These are phyloP conservation scores for Typhlichthys subterraneus DNA, from an alignment of 2,797 vertebrate species.

Conservation along the genomic window DNA sequence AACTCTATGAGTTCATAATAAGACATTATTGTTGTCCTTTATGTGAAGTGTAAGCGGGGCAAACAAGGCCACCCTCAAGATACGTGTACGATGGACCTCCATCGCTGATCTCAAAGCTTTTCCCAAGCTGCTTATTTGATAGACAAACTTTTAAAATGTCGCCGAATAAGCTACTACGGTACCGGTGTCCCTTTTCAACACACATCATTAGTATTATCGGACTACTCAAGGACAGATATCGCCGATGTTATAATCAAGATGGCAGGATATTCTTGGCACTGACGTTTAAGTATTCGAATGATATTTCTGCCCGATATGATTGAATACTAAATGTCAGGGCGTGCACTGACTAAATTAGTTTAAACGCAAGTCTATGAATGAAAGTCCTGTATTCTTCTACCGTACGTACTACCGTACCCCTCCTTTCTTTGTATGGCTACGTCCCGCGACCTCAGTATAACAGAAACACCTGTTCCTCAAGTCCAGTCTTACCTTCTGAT, in stretches of 20 bases:
- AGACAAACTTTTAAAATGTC: background rate
- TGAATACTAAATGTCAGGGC: no score
- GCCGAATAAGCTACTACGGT: no score
- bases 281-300: background rate
- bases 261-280: background rate
- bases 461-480: conserved; percentile 59
- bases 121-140: background rate
- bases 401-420: conserved; percentile 19
- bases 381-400: conserved; percentile 30
- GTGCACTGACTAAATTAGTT: background rate
- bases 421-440: conserved; percentile 71
- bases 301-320: no score
- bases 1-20: conserved; percentile 38
- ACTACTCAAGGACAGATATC: conserved; percentile 14
- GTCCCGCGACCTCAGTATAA: conserved; percentile 56
- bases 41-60: conserved; percentile 33
- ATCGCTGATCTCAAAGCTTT: background rate
- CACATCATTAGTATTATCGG: conserved; percentile 5
- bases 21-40: conserved; percentile 26
- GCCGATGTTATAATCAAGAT: background rate
- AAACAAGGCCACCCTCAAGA: conserved; percentile 33
- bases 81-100: background rate
- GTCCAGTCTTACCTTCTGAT: conserved; percentile 78
- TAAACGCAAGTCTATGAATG: conserved; percentile 20
- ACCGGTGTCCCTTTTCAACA: background rate